phyloP scores from a whole-genome alignment of 2,797 vertebrate genomes.

The Holocentrus rufus region DNA sequence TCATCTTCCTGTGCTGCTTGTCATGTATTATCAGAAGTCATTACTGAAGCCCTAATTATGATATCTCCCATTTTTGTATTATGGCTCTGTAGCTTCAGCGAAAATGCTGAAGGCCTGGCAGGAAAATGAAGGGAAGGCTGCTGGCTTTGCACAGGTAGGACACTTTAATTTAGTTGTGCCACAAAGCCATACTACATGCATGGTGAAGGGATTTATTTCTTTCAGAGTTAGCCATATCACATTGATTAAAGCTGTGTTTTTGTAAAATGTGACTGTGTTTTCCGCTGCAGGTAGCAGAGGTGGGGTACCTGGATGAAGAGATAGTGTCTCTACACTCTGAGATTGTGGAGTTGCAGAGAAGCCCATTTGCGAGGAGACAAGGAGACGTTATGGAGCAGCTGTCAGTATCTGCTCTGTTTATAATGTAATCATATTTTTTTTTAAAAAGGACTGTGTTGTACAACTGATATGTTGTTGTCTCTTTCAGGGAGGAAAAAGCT shows the following conservation, averaged over 20 bases:
- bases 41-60: conserved; percentile 2
- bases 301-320: conserved; percentile 93
- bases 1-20: conserved; percentile 8
- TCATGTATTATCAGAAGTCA: background rate
- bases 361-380: conserved; percentile 92
- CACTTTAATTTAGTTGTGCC: background rate
- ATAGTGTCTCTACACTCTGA: conserved; percentile 96
- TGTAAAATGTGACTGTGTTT: background rate
- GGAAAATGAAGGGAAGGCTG: conserved; percentile 94
- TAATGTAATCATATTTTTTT: background rate
- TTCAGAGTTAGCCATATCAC: no score
- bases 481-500: conserved; percentile 89
- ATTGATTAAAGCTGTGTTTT: no score
- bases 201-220: background rate
- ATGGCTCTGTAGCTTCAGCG: conserved; percentile 88
- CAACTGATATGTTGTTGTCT: background rate
- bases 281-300: conserved; percentile 87
- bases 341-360: conserved; percentile 96
- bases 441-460: background rate
- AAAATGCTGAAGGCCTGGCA: conserved; percentile 98
- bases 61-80: conserved; percentile 26
- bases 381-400: conserved; percentile 94
- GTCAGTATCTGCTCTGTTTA: conserved; percentile 79
- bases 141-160: conserved; percentile 88
- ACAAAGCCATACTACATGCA: background rate